phyloP scores from a whole-genome alignment of 2,113 vertebrate species.

The Hymenochirus boettgeri region DNA sequence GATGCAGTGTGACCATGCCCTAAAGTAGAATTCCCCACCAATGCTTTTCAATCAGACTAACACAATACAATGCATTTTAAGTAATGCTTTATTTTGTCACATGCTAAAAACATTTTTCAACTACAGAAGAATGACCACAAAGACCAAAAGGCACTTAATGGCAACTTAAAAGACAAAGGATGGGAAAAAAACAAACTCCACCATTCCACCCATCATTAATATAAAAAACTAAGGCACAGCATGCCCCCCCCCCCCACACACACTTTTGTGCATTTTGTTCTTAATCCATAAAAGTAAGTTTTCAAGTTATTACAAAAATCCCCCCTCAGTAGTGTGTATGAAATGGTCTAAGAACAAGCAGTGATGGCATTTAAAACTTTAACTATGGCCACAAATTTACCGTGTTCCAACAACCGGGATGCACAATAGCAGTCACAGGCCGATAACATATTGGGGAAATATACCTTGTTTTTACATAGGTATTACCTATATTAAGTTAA shows the following conservation, averaged over 20 bases:
- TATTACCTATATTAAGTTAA: too few relatives aligned
- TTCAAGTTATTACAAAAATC: slow-evolving; percentile 66
- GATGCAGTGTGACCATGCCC: too few relatives aligned
- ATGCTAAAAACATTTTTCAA: slow-evolving; percentile 35
- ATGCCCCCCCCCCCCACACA: slow-evolving; percentile 41
- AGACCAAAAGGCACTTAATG: not conserved
- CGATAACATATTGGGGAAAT: too few relatives aligned
- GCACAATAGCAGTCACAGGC: too few relatives aligned
- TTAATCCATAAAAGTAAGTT: slow-evolving; percentile 70
- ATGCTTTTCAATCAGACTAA: not conserved
- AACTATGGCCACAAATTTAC: too few relatives aligned
- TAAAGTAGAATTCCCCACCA: too few relatives aligned
- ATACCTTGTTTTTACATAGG: too few relatives aligned
- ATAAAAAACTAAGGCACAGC: slow-evolving; percentile 61
- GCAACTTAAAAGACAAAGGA: not conserved
- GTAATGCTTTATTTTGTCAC: slow-evolving; percentile 35
- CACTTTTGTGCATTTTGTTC: slow-evolving; percentile 67
- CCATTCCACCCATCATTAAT: slow-evolving; percentile 13
- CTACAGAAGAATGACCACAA: slow-evolving; percentile 28
- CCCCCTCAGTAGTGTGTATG: slow-evolving; percentile 69
- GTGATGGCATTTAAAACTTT: slow-evolving; percentile 20
- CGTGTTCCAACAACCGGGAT: too few relatives aligned
- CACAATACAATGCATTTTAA: not conserved
- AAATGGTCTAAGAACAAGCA: slow-evolving; percentile 62
- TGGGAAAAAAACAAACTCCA: slow-evolving; percentile 11